Evolutionary conservation across 2,888 invertebrate genomes (phyloP), one percentile per base, ranked within the genome.

Genomic region (Coenonympha arcania): DNA sequence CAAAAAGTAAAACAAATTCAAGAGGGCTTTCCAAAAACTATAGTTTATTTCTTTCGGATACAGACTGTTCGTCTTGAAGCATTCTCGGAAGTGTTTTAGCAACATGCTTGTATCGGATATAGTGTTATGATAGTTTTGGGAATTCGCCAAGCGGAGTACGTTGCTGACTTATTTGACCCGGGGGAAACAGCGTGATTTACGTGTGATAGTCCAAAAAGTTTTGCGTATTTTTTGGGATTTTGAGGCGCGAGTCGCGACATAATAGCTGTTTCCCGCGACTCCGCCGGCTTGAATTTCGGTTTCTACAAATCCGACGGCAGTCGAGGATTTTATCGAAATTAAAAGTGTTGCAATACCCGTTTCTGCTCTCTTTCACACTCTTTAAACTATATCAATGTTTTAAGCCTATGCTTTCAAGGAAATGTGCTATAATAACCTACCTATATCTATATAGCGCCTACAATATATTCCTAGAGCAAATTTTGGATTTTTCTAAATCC

Each of bases 41-140:
- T 40, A 50, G 45, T 41, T 45, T 50, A 41, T 45, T 19, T 19
- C 15, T 42, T 42, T 13, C 33, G 43, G 43, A 44, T 34, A 44
- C 30, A 15, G 13, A 28, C 6, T 9, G 18, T 37, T 22, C 36
- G 15, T 24, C 19, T 19, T 51, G 31, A 34, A 42, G 41, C 36
- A 24, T 30, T 43, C 36, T 6, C 39, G 34, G 42, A 50, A 54
- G 46, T 28, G 13, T 39, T 42, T 22, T 6, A 48, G 48, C 19
- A 16, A 47, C 26, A 8, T 39, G 6, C 24, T 8, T 33, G 44
- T 49, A 44, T 48, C 44, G 39, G 36, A 20, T 13, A 28, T 41
- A 36, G 37, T 44, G 47, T 62, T 75, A 78, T 71, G 75, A 79
- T 80, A 76, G 82, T 74, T 75, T 79, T 83, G 82, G 84, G 83